Evolutionary conservation across 2,888 invertebrate genomes (phyloP), one percentile per base, ranked within the genome.

Genomic region (Trissoscelio sp.): DNA sequence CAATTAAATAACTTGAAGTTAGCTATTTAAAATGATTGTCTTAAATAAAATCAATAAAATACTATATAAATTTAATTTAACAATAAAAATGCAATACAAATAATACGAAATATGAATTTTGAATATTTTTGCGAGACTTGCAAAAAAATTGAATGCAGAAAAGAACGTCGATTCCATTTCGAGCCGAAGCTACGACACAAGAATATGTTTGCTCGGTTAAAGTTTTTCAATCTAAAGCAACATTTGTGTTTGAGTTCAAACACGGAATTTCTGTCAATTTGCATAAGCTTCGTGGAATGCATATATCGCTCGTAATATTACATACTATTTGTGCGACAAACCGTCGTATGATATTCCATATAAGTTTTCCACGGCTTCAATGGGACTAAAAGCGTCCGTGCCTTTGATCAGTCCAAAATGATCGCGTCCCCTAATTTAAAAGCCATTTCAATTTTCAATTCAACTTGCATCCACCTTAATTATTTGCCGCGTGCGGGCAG

Each of bases 171-270:
- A 14, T 42, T 42, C 24, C 6, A 20, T 58, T 42, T 58, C 1
- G n/a, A 6, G 31, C 2, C 6, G 31, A 62, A 58, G 14, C 42
- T 42, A 9, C 22, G 22, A 2, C 44, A 14, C 18, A 14, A 51
- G 64, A 37, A 46, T 57, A 34, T 46, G 69, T 57, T 69, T 55
- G 55, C 44, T 46, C 11, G 48, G 42, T 9, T 58, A 42, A 72
- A 72, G 72, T 72, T 72, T 72, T 72, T 42, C 72, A 72, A 72
- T 73, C 39, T 62, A 42, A 31, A 62, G 73, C 62, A 53, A 62
- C 53, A 62, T 73, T 73, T 73, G 60, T 28, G 60, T 60, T 72
- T 60, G 53, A 31, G 60, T 12, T 60, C 51, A 60, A 72, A 60
- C 51, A 44, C n/a, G 34, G 46, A 31, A 60, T 72, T 72, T 51